Percentiles rank a stretch among this genome's conserved stretches.
phyloP scores from a whole-genome alignment of 2,888 invertebrate genomes.

The Notodonta ziczac region DNA sequence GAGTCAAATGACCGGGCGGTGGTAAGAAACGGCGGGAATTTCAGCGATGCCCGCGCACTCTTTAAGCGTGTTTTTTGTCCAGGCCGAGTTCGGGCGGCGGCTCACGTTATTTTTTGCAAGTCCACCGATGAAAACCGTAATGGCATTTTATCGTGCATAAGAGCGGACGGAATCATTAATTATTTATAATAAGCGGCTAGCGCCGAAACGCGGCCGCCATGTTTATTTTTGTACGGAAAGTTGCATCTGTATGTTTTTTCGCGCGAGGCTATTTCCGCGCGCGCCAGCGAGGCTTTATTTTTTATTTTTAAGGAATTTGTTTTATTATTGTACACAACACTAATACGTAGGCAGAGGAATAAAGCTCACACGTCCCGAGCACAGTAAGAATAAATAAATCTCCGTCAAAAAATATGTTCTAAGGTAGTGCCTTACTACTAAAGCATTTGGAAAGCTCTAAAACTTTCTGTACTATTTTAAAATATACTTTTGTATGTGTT shows the following conservation, averaged over 20 bases:
- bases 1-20: constrained; percentile 80
- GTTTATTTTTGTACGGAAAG: constrained; percentile 63
- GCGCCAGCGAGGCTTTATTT: constrained; percentile 5
- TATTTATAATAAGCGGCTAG: constrained; percentile 84
- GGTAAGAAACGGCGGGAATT: constrained; percentile 80
- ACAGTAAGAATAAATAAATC: no score
- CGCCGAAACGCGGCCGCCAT: constrained; percentile 69
- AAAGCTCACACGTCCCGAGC: no score
- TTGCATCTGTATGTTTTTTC: constrained; percentile 48
- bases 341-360: no score
- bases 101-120: constrained; percentile 77
- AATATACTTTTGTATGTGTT: no score
- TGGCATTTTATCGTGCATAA: constrained; percentile 85
- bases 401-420: no score
- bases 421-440: no score
- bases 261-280: constrained; percentile 51
- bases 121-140: constrained; percentile 81
- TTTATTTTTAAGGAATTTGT: no score
- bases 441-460: no score
- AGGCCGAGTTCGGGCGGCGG: constrained; percentile 71
- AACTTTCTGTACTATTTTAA: no score
- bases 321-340: no score
- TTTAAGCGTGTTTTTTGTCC: constrained; percentile 77
- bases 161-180: constrained; percentile 82
- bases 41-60: constrained; percentile 80